phyloP scores from a whole-genome alignment of 1,140 invertebrate species.

The Bicyclus anynana region DNA sequence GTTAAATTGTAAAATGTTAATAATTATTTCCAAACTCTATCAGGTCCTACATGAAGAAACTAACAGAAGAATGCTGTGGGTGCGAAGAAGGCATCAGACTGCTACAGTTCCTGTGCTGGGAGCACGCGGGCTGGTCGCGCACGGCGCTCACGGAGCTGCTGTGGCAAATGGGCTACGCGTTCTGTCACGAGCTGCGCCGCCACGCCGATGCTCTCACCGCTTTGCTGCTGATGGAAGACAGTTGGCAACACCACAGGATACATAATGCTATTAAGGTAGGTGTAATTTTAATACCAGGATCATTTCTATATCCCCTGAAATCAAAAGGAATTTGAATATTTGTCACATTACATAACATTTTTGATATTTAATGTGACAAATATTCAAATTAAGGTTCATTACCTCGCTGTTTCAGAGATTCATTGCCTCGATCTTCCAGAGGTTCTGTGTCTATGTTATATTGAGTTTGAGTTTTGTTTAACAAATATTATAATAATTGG shows the following conservation, averaged over 20 bases:
- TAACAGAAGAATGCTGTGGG: slow-evolving; percentile 95
- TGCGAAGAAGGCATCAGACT: slow-evolving; percentile 94
- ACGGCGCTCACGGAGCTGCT: slow-evolving; percentile 92
- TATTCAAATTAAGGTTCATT: no score
- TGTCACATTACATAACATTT: no score
- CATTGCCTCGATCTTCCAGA: no score
- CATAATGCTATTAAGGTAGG: slow-evolving; percentile 93
- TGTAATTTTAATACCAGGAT: no score
- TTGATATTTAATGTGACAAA: no score
- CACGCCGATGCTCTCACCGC: slow-evolving; percentile 93
- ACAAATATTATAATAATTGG: no score
- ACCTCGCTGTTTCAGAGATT: no score
- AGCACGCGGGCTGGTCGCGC: slow-evolving; percentile 95
- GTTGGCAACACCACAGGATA: slow-evolving; percentile 96
- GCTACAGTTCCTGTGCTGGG: slow-evolving; percentile 96
- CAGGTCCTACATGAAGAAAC: slow-evolving; percentile 93
- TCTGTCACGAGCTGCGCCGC: slow-evolving; percentile 95
- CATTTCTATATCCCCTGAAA: no score
- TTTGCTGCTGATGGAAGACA: slow-evolving; percentile 94
- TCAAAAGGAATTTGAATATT: no score
- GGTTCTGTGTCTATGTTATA: no score
- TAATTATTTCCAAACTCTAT: neutral
- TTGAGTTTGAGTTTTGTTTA: no score
- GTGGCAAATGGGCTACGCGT: slow-evolving; percentile 96
- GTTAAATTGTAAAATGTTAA: no score